Evolutionary conservation across 2,888 invertebrate species (phyloP), one percentile per base, ranked within the genome.

Genomic region (Malthinus flaveolus): DNA sequence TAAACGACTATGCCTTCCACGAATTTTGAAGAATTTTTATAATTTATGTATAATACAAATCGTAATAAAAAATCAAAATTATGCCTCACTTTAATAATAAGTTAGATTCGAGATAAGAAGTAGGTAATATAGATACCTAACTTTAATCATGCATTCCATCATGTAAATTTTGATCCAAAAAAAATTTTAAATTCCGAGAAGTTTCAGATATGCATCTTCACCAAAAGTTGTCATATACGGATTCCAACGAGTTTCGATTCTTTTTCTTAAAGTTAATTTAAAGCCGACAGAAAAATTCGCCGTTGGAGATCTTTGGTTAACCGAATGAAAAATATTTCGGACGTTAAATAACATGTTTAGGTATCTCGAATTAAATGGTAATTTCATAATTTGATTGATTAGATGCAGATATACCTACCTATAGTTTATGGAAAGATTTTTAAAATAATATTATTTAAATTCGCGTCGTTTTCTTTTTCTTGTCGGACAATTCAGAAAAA

Each of bases 141-240:
- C 23, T 23, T 23, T 23, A 23, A 23, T 23, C 23, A 5, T 23
- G 23, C 23, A 23, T 71, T 71, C 70, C 62, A 69, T 70, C 68
- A 73, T 74, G 74, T 72, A 73, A 74, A 74, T 73, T 67, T 59
- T 57, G 66, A 66, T 64, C 66, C 68, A 61, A 69, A 15, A n/a
- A 72, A 73, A 73, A 74, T 73, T 71, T 75, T 72, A 73, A 72
- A 75, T 75, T 75, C 75, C 69, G 69, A 73, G 72, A 75, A 73
- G 72, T 70, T 70, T 67, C 71, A 74, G 74, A 75, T 75, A 73
- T 68, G 68, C 69, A 75, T 75, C 75, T 75, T 69, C 59, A 56
- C 52, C 61, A 56, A 61, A 62, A 68, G 68, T 71, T 71, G 71
- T 73, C 73, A 73, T 73, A 73, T 71, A 75, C 73, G 39, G 23